Percentiles rank a stretch among this genome's conserved stretches.
These are phyloP conservation scores for Apostichopus japonicus DNA, from an alignment of 35 echinoderm and acorn worm genomes.

Conservation along the genomic window DNA sequence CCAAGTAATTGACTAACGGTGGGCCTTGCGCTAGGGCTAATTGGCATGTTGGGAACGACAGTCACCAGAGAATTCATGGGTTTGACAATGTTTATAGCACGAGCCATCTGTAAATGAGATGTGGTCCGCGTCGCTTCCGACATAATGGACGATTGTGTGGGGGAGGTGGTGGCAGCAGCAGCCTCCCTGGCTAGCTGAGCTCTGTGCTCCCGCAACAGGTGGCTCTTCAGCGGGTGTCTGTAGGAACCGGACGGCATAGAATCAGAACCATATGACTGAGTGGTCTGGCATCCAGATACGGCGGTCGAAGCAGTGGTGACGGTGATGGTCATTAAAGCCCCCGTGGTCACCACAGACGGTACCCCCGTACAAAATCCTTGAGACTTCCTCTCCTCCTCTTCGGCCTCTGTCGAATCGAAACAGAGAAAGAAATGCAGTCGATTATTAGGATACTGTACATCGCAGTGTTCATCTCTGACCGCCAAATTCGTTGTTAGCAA, in stretches of 20 bases:
- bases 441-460: background rate
- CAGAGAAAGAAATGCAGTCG: background rate
- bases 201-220: constrained; percentile 49
- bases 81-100: background rate
- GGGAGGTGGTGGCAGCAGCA: background rate
- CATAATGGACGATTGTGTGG: background rate
- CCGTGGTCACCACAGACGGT: constrained; percentile 11
- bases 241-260: constrained; percentile 39
- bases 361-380: background rate
- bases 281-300: background rate
- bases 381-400: constrained; percentile 92
- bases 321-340: background rate
- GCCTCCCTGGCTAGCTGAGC: constrained; percentile 36
- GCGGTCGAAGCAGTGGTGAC: constrained; percentile 11
- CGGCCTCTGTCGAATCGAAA: constrained; percentile 73
- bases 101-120: background rate
- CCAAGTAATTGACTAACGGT: constrained; percentile 90
- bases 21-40: constrained; percentile 58
- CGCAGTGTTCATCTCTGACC: background rate
- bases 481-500: background rate
- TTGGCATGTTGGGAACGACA: constrained; percentile 50
- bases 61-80: constrained; percentile 17
- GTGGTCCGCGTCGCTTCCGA: background rate
- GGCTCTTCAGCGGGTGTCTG: constrained; percentile 37
- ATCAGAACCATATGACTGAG: background rate